Conservation (phyloP, 2,113 vertebrate species). For the Sterrhoptilus dennistouni region DNA sequence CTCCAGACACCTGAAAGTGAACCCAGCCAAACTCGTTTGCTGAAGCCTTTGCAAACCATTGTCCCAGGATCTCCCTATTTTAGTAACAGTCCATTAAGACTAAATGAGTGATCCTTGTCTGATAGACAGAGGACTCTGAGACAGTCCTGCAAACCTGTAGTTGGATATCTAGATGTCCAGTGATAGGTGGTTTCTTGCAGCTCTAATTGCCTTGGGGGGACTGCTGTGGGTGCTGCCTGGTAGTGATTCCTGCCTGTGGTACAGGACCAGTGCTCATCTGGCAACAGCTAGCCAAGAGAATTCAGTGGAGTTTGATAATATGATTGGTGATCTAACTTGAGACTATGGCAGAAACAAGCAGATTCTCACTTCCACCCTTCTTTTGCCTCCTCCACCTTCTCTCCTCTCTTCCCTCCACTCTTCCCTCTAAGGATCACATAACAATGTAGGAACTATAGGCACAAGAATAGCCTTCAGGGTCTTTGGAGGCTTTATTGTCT, state of each 20-base stretch:
- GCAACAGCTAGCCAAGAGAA: neutral
- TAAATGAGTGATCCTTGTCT: neutral
- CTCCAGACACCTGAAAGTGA: constrained; percentile 18
- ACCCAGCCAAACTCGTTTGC: constrained; percentile 13
- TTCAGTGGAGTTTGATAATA: neutral
- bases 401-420: neutral
- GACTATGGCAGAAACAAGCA: neutral
- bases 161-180: neutral
- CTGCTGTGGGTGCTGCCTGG: neutral
- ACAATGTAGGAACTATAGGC: neutral
- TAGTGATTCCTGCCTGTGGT: neutral
- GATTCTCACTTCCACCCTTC: neutral
- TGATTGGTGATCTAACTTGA: neutral
- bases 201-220: neutral
- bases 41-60: neutral
- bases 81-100: constrained; percentile 20
- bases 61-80: neutral
- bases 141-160: neutral
- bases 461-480: neutral
- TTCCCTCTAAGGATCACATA: neutral
- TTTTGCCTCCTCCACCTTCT: neutral
- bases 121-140: neutral
- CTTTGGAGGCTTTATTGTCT: neutral
- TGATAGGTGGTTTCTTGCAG: neutral
- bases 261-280: neutral